Percentiles rank a stretch among this genome's conserved stretches.
Evolutionary conservation across 2,113 vertebrate species (phyloP).

Genomic region (Erythrolamprus reginae): DNA sequence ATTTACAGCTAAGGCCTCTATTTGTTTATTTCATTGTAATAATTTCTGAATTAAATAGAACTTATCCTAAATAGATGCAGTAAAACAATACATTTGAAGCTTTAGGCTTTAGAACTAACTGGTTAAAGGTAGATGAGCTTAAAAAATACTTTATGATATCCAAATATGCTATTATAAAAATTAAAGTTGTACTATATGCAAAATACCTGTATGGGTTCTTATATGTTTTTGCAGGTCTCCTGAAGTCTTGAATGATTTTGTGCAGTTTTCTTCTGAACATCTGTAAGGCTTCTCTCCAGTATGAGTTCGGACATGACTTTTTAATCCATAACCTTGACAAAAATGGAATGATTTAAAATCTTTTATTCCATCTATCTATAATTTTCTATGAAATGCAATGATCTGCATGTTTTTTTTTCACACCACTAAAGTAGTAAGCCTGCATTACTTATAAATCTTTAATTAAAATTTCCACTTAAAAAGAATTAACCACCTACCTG

Average conservation of each 20-base stretch:
- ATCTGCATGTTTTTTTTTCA: constrained; percentile 1
- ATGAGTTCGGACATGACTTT: constrained; percentile 95
- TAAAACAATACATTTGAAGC: neutral
- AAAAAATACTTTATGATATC: neutral
- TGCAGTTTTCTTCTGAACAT: constrained; percentile 94
- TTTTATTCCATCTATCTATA: neutral
- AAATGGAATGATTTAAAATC: constrained; percentile 33
- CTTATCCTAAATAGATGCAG: neutral
- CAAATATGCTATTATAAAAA: neutral
- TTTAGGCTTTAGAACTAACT: constrained; percentile 23
- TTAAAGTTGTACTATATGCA: neutral
- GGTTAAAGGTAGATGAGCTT: neutral
- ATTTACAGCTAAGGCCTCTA: neutral
- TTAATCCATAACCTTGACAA: constrained; percentile 87
- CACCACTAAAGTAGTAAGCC: neutral
- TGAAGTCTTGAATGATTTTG: constrained; percentile 97
- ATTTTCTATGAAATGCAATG: neutral
- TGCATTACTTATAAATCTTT: neutral
- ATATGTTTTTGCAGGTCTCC: constrained; percentile 98
- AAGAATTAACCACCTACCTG: constrained; percentile 73
- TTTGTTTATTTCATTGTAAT: neutral
- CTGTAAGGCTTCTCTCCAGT: constrained; percentile 97
- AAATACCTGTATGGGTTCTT: constrained; percentile 91
- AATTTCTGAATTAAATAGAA: neutral
- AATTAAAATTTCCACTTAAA: neutral